Percentiles rank a stretch among this genome's conserved stretches.
Conservation (phyloP, 2,888 invertebrate species). For the Thumatha senex region DNA sequence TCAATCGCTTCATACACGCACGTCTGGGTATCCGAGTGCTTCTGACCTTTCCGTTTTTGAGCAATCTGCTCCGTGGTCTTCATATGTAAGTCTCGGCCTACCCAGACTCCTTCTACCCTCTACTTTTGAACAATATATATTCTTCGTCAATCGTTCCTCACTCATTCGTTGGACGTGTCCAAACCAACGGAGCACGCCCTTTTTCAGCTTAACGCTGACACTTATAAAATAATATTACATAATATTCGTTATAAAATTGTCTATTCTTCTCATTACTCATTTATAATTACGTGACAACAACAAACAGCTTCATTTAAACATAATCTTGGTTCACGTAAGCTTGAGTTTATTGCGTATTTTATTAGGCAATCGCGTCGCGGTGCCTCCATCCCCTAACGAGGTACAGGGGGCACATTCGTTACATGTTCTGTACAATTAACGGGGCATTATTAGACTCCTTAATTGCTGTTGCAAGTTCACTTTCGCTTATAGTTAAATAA, state of each 20-base stretch:
- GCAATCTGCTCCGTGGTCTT: too few species aligned
- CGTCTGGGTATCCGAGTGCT: too few species aligned
- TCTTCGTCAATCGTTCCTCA: too few species aligned
- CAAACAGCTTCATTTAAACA: constrained; percentile 10
- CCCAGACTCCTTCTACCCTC: too few species aligned
- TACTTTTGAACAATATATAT: too few species aligned
- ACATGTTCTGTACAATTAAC: constrained; percentile 60
- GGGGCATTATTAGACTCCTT: constrained; percentile 51
- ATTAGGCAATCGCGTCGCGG: constrained; percentile 43
- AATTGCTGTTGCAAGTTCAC: constrained; percentile 61
- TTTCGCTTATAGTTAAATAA: constrained; percentile 42
- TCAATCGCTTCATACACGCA: too few species aligned
- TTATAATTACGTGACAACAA: constrained; percentile 4
- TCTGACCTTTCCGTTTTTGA: too few species aligned
- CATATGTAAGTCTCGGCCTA: too few species aligned
- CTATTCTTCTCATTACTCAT: not conserved
- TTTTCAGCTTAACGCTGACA: too few species aligned
- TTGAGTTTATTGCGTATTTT: constrained; percentile 46
- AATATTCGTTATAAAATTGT: not conserved
- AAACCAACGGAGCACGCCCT: too few species aligned
- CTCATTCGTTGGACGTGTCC: too few species aligned
- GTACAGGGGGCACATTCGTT: constrained; percentile 54
- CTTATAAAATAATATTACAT: too few species aligned
- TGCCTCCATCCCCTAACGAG: constrained; percentile 31
- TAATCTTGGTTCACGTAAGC: constrained; percentile 13